Evolutionary conservation across 2,888 invertebrate species (phyloP), one percentile per base, ranked within the genome.

Genomic region (Mesorhabditis sp.): DNA sequence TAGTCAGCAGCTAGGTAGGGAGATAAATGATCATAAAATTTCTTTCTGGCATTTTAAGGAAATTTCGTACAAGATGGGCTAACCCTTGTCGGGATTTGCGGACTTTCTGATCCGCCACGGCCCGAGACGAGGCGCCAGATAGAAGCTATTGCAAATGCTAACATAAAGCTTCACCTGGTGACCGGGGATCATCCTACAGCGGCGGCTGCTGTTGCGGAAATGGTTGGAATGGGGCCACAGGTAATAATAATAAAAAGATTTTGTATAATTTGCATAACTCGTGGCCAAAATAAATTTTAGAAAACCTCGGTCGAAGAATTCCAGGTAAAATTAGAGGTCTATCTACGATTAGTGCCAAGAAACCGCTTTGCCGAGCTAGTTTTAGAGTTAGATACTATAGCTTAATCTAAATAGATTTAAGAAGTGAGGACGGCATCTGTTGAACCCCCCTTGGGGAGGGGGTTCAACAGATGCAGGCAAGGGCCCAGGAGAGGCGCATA

Each of bases 171-270:
- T 10, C 67, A 73, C 5, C 66, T 78, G 69, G 70, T 78, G 65
- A 70, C 75, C 15, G 78, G 76, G 28, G 76, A 78, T 65, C 77
- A 77, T 66, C 75, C 77, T 2, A 62, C 69, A 4, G 71, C 71
- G 4, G 73, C 76, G 5, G 73, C 76, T 50, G 72, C 77, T 7
- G 61, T 76, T 6, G 76, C 76, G 4, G 58, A 63, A 6, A 78
- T 78, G 45, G 67, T 77, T 41, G 76, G 71, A 4, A 65, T 74
- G 58, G 58, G 58, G n/a, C n/a, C n/a, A 50, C 58, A 50, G n/a
- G 58, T 50, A 50, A 50, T 13, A 50, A 13, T 50, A 13, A 50
- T 10, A 50, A 13, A 10, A 13, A 2, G 58, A 13, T 50, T 50
- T 50, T 50, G n/a, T n/a, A 10, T 10, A 13, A 50, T 50, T 50